These are phyloP conservation scores for Porites rus DNA, from an alignment of 92 coral and sea anemone genomes.

Conservation along the genomic window DNA sequence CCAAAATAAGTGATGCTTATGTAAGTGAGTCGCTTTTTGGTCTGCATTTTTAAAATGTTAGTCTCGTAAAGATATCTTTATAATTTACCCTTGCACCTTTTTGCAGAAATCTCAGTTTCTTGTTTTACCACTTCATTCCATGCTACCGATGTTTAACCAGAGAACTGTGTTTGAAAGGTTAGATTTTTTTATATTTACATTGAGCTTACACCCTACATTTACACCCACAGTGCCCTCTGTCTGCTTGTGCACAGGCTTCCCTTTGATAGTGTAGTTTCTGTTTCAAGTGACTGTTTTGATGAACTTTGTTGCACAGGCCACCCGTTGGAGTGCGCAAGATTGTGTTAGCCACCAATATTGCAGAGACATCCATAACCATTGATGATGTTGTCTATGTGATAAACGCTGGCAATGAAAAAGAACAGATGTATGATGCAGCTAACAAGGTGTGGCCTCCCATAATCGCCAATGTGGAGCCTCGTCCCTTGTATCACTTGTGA, in stretches of 20 bases:
- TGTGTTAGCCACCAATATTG: constrained; percentile 91
- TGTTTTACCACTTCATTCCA: constrained; percentile 90
- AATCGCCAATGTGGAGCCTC: no score
- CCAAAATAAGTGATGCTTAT: constrained; percentile 39
- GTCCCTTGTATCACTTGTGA: no score
- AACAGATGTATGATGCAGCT: constrained; percentile 75
- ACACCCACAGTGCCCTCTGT: no score
- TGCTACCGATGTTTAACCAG: constrained; percentile 94
- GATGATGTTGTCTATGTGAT: constrained; percentile 91
- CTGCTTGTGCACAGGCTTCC: no score
- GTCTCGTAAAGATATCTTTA: not conserved
- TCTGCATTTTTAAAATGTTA: not conserved
- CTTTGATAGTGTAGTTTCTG: no score
- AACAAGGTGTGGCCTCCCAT: constrained; percentile 2
- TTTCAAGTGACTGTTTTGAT: no score
- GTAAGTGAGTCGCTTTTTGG: not conserved
- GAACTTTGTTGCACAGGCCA: constrained; percentile 58
- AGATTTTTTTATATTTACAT: not conserved
- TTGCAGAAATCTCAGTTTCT: constrained; percentile 68
- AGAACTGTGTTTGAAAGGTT: constrained; percentile 85
- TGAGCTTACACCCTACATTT: no score
- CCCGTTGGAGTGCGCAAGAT: constrained; percentile 90
- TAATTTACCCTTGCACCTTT: no score
- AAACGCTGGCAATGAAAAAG: constrained; percentile 92
- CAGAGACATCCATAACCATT: constrained; percentile 95